A percentile compares a stretch with the other conserved stretches of the same genome.
Evolutionary conservation across 2,113 vertebrate genomes (phyloP).

Genomic region (Struthio camelus): DNA sequence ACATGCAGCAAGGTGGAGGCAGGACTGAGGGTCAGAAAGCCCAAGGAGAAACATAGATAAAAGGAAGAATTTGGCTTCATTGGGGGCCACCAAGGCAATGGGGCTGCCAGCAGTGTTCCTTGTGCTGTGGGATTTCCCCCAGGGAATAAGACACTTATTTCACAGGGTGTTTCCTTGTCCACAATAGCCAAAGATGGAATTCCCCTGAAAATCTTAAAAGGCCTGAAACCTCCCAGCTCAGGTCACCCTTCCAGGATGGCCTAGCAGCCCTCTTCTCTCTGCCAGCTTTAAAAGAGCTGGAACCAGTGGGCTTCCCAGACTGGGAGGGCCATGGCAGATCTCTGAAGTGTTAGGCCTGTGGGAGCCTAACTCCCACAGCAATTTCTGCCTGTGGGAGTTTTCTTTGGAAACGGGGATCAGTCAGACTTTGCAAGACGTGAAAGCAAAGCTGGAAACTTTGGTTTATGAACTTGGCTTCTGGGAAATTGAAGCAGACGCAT

Average conservation of each 20-base stretch:
- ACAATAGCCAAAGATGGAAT: neutral
- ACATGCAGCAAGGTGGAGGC: neutral
- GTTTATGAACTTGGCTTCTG: neutral
- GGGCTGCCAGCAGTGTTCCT: neutral
- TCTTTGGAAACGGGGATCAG: neutral
- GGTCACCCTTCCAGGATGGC: neutral
- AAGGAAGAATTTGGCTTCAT: neutral
- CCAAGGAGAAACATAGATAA: neutral
- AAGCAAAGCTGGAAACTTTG: neutral
- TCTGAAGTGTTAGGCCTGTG: neutral
- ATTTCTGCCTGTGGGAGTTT: neutral
- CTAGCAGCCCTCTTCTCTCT: neutral
- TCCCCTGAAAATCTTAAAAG: neutral
- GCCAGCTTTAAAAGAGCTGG: neutral
- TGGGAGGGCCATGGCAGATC: accelerated
- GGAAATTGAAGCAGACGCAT: neutral
- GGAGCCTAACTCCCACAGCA: no score
- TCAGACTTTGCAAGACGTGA: neutral
- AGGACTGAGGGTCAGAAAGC: neutral
- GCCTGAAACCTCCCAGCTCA: neutral
- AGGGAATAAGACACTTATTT: neutral
- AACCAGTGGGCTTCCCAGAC: neutral
- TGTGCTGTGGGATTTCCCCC: neutral
- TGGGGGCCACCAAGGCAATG: neutral
- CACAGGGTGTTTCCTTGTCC: neutral